These are phyloP conservation scores for Rhynchonycteris naso DNA, from an alignment of 2,797 vertebrate species.

Conservation along the genomic window DNA sequence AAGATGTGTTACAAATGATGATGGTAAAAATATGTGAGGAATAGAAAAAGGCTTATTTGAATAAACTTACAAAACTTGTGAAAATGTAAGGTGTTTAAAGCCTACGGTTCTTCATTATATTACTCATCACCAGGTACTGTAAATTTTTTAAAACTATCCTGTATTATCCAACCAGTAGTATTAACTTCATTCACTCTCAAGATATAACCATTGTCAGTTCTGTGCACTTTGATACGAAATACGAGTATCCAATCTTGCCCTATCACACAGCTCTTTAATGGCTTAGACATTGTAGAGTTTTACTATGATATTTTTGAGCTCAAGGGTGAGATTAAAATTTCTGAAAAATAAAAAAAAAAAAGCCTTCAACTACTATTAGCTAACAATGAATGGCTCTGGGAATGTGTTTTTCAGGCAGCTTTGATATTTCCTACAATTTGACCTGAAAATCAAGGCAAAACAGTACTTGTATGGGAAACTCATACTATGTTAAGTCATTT, in stretches of 20 bases:
- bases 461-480: not conserved
- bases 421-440: not conserved
- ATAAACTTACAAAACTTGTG: not conserved
- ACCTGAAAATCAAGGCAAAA: constrained; percentile 29
- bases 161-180: not conserved
- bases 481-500: not conserved
- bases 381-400: constrained; percentile 12
- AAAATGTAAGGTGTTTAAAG: not conserved
- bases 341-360: not conserved
- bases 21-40: not conserved
- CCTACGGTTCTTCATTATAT: not conserved
- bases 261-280: not conserved
- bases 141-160: constrained; percentile 5
- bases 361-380: not conserved
- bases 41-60: constrained; percentile 6
- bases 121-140: constrained; percentile 6
- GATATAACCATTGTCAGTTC: not conserved
- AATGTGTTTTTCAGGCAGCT: not conserved
- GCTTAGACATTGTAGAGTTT: not conserved
- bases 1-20: constrained; percentile 14
- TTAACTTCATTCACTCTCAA: not conserved
- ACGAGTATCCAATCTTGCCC: not conserved
- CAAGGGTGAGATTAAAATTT: constrained; percentile 14
- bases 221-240: not conserved
- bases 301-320: not conserved